A percentile compares a stretch with the other conserved stretches of the same genome.
These are phyloP conservation scores for Ips typographus DNA, from an alignment of 1,140 invertebrate species.

Conservation along the genomic window DNA sequence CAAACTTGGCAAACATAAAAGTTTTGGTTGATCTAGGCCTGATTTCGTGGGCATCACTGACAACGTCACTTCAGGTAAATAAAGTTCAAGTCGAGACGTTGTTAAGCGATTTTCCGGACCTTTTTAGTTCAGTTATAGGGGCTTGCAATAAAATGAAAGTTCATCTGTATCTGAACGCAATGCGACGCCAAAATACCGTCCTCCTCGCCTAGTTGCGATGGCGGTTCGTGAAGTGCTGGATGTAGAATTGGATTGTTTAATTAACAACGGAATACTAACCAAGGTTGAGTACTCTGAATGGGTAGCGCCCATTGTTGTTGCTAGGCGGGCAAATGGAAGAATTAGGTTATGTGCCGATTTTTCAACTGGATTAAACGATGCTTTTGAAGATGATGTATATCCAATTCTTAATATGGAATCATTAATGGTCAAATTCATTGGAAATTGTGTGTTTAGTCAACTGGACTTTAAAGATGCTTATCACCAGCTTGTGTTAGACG, in stretches of 20 bases:
- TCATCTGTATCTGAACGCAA: not conserved
- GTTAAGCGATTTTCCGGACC: not conserved
- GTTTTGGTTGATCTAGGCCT: too few species aligned
- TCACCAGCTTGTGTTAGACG: too few species aligned
- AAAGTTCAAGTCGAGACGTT: too few species aligned
- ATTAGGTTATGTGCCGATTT: slow-evolving; percentile 2
- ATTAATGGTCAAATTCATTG: slow-evolving; percentile 33
- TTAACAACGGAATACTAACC: not conserved
- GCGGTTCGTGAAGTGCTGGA: not conserved
- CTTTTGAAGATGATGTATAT: slow-evolving; percentile 31
- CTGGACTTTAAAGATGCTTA: slow-evolving; percentile 22
- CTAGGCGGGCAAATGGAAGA: not conserved
- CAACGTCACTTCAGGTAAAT: too few species aligned
- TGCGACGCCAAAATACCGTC: not conserved
- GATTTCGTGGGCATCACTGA: too few species aligned
- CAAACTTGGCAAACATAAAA: too few species aligned
- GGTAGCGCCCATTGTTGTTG: slow-evolving; percentile 2
- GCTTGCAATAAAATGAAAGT: not conserved
- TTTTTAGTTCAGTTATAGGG: not conserved
- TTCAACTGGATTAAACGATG: slow-evolving; percentile 8
- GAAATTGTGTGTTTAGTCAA: slow-evolving; percentile 29
- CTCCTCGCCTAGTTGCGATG: not conserved
- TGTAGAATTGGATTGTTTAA: not conserved
- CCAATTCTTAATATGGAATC: slow-evolving; percentile 38
- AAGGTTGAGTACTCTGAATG: not conserved